A percentile compares a stretch with the other conserved stretches of the same genome.
phyloP scores from a whole-genome alignment of 2,113 vertebrate species.

The Aspiorhynchus laticeps region DNA sequence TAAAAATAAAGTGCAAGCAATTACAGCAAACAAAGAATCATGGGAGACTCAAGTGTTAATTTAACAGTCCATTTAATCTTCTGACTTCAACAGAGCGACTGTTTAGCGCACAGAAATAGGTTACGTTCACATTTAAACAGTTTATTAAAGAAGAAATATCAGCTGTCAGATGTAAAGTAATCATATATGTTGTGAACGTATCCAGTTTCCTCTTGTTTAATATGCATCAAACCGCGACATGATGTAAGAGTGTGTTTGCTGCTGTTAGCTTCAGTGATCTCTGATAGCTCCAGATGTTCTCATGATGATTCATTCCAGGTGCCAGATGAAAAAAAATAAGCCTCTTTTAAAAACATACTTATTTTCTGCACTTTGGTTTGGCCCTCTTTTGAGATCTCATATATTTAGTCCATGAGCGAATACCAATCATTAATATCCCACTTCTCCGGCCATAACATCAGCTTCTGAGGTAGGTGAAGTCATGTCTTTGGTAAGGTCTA shows the following conservation, averaged over 20 bases:
- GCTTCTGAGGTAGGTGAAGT: constrained; percentile 7
- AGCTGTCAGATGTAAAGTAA: constrained; percentile 6
- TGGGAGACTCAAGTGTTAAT: background rate
- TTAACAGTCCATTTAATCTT: constrained; percentile 3
- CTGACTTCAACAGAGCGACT: background rate
- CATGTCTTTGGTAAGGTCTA: constrained; percentile 6
- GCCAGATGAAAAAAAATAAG: background rate
- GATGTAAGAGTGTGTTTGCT: constrained; percentile 39
- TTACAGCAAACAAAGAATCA: background rate
- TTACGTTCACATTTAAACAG: background rate
- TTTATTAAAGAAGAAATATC: constrained; percentile 35
- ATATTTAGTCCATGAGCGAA: constrained; percentile 36
- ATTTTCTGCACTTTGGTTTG: constrained; percentile 2
- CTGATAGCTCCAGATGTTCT: constrained; percentile 48
- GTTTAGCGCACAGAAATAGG: constrained; percentile 7
- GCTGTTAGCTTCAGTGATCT: constrained; percentile 25
- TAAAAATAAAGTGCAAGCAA: constrained; percentile 6
- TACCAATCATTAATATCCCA: background rate
- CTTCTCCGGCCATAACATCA: background rate
- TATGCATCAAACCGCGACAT: constrained; percentile 19
- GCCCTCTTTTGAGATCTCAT: background rate
- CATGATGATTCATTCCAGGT: constrained; percentile 55
- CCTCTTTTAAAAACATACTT: background rate
- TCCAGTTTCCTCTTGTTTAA: constrained; percentile 13
- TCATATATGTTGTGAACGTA: background rate